A percentile compares a stretch with the other conserved stretches of the same genome.
Conservation (phyloP, 2,888 invertebrate species). For the Perdita meconis region DNA sequence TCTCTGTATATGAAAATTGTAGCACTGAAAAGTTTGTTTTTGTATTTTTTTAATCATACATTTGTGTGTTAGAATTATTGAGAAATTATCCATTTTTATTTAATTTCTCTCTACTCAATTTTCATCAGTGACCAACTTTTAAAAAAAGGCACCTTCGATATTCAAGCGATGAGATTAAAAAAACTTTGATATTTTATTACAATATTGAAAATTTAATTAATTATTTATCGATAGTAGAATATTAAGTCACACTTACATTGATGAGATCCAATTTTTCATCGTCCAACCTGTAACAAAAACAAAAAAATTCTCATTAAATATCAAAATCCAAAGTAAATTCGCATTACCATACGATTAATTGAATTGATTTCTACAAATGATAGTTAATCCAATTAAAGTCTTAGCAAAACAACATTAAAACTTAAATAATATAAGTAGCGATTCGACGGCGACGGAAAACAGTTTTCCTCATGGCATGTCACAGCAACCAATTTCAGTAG, state of each 20-base stretch:
- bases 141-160: too few relatives aligned
- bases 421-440: slow-evolving; percentile 32
- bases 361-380: background rate
- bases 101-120: too few relatives aligned
- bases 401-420: slow-evolving; percentile 46
- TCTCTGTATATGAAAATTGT: too few relatives aligned
- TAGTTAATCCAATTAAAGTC: background rate
- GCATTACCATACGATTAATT: slow-evolving; percentile 23
- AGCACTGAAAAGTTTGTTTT: too few relatives aligned
- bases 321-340: background rate
- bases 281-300: slow-evolving; percentile 89
- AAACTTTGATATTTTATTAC: background rate
- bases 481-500: slow-evolving; percentile 60
- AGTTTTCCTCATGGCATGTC: slow-evolving; percentile 47
- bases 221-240: background rate
- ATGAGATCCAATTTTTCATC: slow-evolving; percentile 93
- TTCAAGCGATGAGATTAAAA: too few relatives aligned
- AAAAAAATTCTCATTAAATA: slow-evolving; percentile 2
- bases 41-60: too few relatives aligned
- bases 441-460: slow-evolving; percentile 51
- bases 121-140: too few relatives aligned
- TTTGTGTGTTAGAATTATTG: too few relatives aligned
- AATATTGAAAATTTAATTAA: background rate
- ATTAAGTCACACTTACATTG: slow-evolving; percentile 90
- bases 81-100: too few relatives aligned